Conservation (phyloP, 1,140 invertebrate species). For the Polyergus mexicanus region DNA sequence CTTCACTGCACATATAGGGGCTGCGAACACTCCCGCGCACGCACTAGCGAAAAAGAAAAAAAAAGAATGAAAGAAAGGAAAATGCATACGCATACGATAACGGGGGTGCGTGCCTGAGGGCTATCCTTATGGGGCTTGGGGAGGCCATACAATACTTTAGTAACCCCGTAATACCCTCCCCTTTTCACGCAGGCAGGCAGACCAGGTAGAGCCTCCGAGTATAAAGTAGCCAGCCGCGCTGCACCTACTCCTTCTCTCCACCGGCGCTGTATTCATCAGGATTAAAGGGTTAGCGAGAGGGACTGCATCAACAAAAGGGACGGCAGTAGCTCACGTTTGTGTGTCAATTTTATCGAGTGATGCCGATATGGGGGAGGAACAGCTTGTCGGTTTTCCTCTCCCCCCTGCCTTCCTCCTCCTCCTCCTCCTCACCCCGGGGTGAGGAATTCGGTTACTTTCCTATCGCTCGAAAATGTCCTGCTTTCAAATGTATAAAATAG, state of each 20-base stretch:
- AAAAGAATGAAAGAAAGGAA: conserved; percentile 65
- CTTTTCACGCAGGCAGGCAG: conserved; percentile 69
- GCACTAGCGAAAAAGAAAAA: conserved; percentile 82
- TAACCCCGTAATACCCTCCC: conserved; percentile 80
- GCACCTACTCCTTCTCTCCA: conserved; percentile 2
- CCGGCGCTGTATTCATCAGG: conserved; percentile 48
- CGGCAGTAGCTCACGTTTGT: conserved; percentile 61
- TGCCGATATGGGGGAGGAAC: neutral
- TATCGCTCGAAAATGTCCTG: neutral
- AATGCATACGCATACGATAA: conserved; percentile 83
- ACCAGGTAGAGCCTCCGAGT: conserved; percentile 68
- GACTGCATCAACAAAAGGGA: conserved; percentile 69
- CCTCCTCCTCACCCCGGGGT: neutral
- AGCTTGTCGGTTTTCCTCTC: conserved; percentile 17
- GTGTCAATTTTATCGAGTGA: conserved; percentile 71
- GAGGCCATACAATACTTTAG: conserved; percentile 78
- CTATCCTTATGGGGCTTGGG: conserved; percentile 78
- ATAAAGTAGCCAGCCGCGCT: conserved; percentile 78
- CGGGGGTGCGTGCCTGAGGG: conserved; percentile 84
- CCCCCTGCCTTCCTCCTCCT: neutral
- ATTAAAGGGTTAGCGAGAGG: conserved; percentile 73
- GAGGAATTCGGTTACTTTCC: conserved; percentile 33
- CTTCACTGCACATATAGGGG: conserved; percentile 82
- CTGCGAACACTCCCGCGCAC: conserved; percentile 79
- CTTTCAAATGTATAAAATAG: neutral